Percentiles rank a stretch among this genome's conserved stretches.
Evolutionary conservation across 2,797 vertebrate genomes (phyloP).

Genomic region (Neopelma chrysocephalum): DNA sequence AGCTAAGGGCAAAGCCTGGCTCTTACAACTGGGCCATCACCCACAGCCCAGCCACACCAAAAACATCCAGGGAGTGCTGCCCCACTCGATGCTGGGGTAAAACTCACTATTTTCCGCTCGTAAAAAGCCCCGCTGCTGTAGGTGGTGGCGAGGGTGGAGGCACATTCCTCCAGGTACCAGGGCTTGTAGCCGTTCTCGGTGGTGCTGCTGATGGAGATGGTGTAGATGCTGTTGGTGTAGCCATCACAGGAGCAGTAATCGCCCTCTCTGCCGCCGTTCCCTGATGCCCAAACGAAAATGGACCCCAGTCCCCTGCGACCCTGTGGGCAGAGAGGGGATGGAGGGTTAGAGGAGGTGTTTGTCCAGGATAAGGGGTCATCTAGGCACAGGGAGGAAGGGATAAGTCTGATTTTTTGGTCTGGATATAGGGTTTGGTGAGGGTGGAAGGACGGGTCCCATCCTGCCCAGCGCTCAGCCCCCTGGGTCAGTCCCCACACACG

Average conservation of each 20-base stretch:
- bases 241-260: constrained; percentile 83
- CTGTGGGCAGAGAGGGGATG: not conserved
- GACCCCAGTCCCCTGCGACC: constrained; percentile 81
- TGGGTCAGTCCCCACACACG: accelerated
- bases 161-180: constrained; percentile 83
- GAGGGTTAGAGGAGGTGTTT: not conserved
- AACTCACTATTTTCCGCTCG: constrained; percentile 81
- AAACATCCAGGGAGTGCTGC: not conserved
- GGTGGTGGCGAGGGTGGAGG: constrained; percentile 81
- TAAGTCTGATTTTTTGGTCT: not conserved
- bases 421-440: not conserved
- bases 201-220: constrained; percentile 82
- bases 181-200: constrained; percentile 81
- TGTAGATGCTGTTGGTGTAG: constrained; percentile 85
- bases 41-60: not conserved
- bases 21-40: not conserved
- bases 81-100: accelerated
- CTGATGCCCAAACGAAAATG: constrained; percentile 81
- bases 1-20: not conserved
- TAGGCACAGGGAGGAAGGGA: accelerated
- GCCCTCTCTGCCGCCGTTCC: constrained; percentile 79
- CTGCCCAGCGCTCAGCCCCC: not conserved
- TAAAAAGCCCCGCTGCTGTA: constrained; percentile 83
- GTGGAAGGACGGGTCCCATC: not conserved
- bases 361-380: not conserved